Conservation (phyloP, 2,888 invertebrate genomes). For the Chaitophorus viminalis region DNA sequence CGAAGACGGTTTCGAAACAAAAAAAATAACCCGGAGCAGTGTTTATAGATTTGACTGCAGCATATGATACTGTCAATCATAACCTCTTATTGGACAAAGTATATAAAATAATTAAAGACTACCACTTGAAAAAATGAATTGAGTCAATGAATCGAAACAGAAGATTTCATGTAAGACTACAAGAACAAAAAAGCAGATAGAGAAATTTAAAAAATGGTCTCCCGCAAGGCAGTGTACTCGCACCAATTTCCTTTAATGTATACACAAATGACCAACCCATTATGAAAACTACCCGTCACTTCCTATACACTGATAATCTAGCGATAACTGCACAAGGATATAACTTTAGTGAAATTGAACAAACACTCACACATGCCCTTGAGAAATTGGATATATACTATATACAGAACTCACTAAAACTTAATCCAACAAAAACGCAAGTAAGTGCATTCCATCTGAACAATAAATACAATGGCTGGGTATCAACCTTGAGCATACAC, state of each 20-base stretch:
- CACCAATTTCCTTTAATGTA: conserved; percentile 42
- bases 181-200: conserved; percentile 32
- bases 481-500: conserved; percentile 12
- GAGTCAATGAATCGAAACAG: conserved; percentile 29
- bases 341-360: conserved; percentile 55
- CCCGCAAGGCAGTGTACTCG: conserved; percentile 51
- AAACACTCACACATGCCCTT: conserved; percentile 39
- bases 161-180: conserved; percentile 23
- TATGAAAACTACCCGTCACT: neutral
- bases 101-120: conserved; percentile 45
- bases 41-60: no score
- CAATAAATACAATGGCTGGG: conserved; percentile 25
- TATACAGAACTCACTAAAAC: conserved; percentile 46
- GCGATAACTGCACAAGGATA: conserved; percentile 23
- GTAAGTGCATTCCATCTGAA: conserved; percentile 23
- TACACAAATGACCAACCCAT: conserved; percentile 53
- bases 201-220: conserved; percentile 45
- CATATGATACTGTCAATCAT: conserved; percentile 35
- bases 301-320: conserved; percentile 40
- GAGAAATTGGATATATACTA: conserved; percentile 45
- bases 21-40: conserved; percentile 29
- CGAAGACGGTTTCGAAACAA: conserved; percentile 61
- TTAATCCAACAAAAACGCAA: conserved; percentile 39
- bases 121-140: conserved; percentile 10
- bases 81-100: conserved; percentile 22